Percentiles rank a stretch among this genome's conserved stretches.
Evolutionary conservation across 2,888 invertebrate genomes (phyloP).

Genomic region (Ceriagrion tenellum): DNA sequence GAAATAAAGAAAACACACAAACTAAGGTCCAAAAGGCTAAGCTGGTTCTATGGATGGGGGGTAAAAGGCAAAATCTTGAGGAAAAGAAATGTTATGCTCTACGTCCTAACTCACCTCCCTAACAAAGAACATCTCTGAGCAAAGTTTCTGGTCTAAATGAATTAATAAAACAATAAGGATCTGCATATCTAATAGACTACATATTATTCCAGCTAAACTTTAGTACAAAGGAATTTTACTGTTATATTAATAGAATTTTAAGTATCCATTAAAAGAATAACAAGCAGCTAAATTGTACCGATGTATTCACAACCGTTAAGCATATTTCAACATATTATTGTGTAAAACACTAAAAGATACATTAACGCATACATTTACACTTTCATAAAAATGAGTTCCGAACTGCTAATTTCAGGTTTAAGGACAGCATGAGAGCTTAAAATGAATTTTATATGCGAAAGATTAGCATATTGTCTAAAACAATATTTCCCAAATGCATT

Average conservation of each 20-base stretch:
- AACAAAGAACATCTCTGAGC: not conserved
- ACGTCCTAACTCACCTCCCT: not conserved
- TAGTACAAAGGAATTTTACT: too few relatives aligned
- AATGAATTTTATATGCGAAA: not conserved
- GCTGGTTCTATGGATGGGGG: constrained; percentile 58
- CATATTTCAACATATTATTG: not conserved
- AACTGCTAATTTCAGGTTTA: not conserved
- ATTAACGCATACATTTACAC: not conserved
- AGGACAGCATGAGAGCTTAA: not conserved
- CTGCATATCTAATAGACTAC: not conserved
- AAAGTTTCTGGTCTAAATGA: not conserved
- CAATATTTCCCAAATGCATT: not conserved
- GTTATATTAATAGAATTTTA: not conserved
- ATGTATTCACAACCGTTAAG: not conserved
- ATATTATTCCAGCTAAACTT: too few relatives aligned
- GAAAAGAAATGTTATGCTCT: constrained; percentile 30
- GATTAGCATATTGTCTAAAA: not conserved
- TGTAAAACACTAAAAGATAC: not conserved
- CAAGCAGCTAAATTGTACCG: not conserved
- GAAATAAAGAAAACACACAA: constrained; percentile 62
- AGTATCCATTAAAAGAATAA: not conserved
- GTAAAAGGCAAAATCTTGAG: constrained; percentile 26
- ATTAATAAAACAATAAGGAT: not conserved
- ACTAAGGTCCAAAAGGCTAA: constrained; percentile 65
- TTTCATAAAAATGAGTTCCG: not conserved